Conservation (phyloP, 2,888 invertebrate species). For the Melolontha melolontha region DNA sequence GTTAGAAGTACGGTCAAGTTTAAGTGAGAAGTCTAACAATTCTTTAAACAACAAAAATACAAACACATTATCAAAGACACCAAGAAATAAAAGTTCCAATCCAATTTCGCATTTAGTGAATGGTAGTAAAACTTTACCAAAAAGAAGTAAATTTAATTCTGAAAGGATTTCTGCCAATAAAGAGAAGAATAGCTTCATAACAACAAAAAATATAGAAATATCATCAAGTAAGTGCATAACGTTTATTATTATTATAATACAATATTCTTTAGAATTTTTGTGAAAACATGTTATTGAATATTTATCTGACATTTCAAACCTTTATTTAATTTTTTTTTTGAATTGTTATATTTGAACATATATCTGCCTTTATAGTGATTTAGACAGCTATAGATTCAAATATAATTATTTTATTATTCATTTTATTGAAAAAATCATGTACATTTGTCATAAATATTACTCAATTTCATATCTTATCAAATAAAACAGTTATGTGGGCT, state of each 20-base stretch:
- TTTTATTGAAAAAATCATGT: no score
- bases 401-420: no score
- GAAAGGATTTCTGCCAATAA: constrained; percentile 43
- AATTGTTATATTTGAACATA: no score
- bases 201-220: constrained; percentile 43
- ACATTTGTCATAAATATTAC: no score
- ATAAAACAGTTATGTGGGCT: no score
- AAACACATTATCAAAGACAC: constrained; percentile 47
- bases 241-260: constrained; percentile 7
- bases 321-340: no score
- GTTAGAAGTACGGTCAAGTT: constrained; percentile 38
- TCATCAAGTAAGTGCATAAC: constrained; percentile 45
- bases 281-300: background rate
- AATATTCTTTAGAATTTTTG: background rate
- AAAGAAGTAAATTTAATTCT: constrained; percentile 50
- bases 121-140: constrained; percentile 62
- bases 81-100: constrained; percentile 72
- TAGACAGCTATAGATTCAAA: no score
- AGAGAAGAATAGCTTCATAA: constrained; percentile 30
- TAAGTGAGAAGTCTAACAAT: constrained; percentile 39
- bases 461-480: no score
- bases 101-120: constrained; percentile 70
- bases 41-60: constrained; percentile 40
- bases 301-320: no score
- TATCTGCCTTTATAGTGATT: no score